Evolutionary conservation across 2,113 vertebrate genomes (phyloP).

Genomic region (Eudorcas thomsonii): DNA sequence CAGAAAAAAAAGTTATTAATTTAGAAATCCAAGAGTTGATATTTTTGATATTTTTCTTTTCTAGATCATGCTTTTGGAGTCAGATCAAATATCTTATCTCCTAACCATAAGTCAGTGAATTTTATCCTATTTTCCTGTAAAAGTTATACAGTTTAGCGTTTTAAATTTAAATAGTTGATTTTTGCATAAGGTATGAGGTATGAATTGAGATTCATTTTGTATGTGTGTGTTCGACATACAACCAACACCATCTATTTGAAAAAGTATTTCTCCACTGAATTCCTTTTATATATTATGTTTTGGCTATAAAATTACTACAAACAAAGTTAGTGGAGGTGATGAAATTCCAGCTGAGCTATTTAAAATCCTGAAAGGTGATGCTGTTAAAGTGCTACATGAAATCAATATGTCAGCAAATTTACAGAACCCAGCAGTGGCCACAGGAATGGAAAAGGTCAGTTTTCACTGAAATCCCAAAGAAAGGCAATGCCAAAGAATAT

Average conservation of each 20-base stretch:
- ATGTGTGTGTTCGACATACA: neutral
- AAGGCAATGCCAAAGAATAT: neutral
- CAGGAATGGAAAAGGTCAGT: neutral
- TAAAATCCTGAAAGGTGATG: neutral
- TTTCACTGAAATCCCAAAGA: neutral
- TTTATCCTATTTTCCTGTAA: neutral
- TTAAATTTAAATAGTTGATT: neutral
- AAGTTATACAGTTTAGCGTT: neutral
- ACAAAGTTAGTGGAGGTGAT: neutral
- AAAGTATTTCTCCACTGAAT: neutral
- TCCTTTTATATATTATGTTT: neutral
- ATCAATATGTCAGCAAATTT: neutral
- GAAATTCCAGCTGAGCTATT: neutral
- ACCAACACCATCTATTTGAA: neutral
- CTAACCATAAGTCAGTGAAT: neutral
- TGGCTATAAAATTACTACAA: neutral
- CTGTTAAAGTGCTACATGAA: neutral
- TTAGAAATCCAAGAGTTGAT: neutral
- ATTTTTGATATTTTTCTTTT: neutral
- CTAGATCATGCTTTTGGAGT: neutral
- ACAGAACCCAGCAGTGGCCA: neutral
- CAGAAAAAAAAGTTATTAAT: neutral
- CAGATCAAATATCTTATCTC: neutral
- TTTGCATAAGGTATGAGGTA: neutral
- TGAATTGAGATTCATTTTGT: neutral